These are phyloP conservation scores for Zophobas morio DNA, from an alignment of 1,140 invertebrate genomes.

Conservation along the genomic window DNA sequence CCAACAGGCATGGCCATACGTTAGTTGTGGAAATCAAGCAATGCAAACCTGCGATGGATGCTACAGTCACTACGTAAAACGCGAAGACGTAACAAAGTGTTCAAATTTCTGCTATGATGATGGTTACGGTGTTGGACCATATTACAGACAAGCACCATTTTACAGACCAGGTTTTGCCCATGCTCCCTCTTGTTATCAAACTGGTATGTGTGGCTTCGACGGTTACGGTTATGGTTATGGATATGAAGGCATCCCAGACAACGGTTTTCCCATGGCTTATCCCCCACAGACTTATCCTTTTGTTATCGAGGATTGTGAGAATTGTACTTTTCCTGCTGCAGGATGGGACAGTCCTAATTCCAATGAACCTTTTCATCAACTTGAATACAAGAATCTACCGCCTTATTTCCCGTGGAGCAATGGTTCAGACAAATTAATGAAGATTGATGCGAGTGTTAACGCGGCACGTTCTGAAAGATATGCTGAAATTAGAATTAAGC, in stretches of 20 bases:
- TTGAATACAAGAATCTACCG: background rate
- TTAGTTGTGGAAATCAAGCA: slow-evolving; percentile 58
- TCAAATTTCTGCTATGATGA: slow-evolving; percentile 59
- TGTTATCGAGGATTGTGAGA: slow-evolving; percentile 21
- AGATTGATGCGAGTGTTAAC: background rate
- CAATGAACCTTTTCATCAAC: background rate
- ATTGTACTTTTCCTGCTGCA: background rate
- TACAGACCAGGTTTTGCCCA: slow-evolving; percentile 55
- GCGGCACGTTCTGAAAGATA: background rate
- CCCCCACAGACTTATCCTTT: slow-evolving; percentile 29
- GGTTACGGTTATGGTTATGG: slow-evolving; percentile 1
- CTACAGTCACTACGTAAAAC: slow-evolving; percentile 59
- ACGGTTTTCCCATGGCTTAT: background rate
- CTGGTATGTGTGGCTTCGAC: slow-evolving; percentile 23
- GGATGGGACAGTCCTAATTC: background rate
- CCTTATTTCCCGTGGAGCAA: background rate
- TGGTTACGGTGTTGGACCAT: slow-evolving; percentile 57
- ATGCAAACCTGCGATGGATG: slow-evolving; percentile 60
- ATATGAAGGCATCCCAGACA: background rate
- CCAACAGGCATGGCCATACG: slow-evolving; percentile 64
- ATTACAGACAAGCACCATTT: slow-evolving; percentile 58
- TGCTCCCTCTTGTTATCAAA: slow-evolving; percentile 52
- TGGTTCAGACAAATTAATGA: slow-evolving; percentile 14
- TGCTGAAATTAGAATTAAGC: slow-evolving; percentile 20
- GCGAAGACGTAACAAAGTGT: slow-evolving; percentile 43